phyloP scores from a whole-genome alignment of 2,113 vertebrate species.

The Donacobius atricapilla region DNA sequence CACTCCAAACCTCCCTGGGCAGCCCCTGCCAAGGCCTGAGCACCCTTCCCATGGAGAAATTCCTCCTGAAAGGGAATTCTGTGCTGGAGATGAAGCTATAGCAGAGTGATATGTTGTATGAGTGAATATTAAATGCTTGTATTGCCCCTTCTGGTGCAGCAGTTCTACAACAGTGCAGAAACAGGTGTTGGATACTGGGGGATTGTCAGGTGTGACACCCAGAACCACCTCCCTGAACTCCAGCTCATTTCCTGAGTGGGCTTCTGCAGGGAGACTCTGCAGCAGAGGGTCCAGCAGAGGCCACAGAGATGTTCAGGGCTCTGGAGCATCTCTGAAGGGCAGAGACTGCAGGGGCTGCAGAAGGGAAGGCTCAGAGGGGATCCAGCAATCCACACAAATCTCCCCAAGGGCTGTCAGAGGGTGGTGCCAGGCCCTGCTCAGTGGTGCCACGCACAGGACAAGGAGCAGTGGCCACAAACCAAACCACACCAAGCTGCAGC shows the following conservation, averaged over 20 bases:
- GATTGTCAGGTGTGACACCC: not conserved
- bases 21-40: not conserved
- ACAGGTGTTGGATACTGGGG: not conserved
- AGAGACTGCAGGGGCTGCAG: not conserved
- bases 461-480: not conserved
- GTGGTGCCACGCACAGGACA: no score
- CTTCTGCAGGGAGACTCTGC: rapidly evolving
- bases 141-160: not conserved
- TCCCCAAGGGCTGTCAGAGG: not conserved
- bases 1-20: not conserved
- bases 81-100: not conserved
- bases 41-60: not conserved
- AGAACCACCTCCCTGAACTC: rapidly evolving
- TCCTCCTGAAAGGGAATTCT: not conserved
- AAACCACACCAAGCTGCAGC: not conserved
- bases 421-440: not conserved
- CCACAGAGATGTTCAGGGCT: not conserved
- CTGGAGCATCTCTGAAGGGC: not conserved
- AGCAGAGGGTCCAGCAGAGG: not conserved
- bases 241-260: not conserved
- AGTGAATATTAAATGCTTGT: no score
- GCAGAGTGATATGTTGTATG: no score
- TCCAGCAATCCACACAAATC: not conserved
- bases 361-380: not conserved
- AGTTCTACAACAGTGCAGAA: rapidly evolving